Evolutionary conservation across 30 jellyfish, hydroid and myxozoan species (phyloP).

Genomic region (Aurelia aurita): DNA sequence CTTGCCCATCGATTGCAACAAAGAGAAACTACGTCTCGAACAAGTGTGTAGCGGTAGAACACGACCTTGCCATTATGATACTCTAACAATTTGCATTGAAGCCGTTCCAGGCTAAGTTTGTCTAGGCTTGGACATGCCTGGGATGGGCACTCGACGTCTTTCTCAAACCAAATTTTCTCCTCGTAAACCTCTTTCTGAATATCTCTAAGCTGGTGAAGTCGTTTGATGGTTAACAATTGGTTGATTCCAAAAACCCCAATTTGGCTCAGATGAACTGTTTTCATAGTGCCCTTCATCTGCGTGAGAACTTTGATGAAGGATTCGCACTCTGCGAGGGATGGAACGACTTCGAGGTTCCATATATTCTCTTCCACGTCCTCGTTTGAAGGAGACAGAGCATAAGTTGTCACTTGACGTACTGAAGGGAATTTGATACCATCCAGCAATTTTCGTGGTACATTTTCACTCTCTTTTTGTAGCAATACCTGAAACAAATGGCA

Average conservation of each 20-base stretch:
- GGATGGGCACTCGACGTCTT: not conserved
- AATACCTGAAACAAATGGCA: no score
- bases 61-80: slow-evolving; percentile 4
- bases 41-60: not conserved
- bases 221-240: not conserved
- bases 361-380: no score
- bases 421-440: no score
- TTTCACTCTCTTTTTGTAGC: no score
- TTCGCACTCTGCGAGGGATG: no score
- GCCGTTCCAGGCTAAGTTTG: not conserved
- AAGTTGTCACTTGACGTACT: no score
- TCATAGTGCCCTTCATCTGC: not conserved
- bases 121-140: not conserved
- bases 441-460: no score
- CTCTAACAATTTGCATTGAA: not conserved
- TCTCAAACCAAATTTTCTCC: slow-evolving; percentile 10
- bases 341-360: no score
- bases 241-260: slow-evolving; percentile 17
- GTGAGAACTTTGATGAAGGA: not conserved
- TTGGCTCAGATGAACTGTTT: not conserved
- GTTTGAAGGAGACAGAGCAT: no score
- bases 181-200: not conserved
- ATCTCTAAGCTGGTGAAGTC: not conserved
- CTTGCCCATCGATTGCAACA: slow-evolving; percentile 28
- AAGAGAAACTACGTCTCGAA: not conserved